phyloP scores from a whole-genome alignment of 2,113 vertebrate genomes.

The Elephas maximus region DNA sequence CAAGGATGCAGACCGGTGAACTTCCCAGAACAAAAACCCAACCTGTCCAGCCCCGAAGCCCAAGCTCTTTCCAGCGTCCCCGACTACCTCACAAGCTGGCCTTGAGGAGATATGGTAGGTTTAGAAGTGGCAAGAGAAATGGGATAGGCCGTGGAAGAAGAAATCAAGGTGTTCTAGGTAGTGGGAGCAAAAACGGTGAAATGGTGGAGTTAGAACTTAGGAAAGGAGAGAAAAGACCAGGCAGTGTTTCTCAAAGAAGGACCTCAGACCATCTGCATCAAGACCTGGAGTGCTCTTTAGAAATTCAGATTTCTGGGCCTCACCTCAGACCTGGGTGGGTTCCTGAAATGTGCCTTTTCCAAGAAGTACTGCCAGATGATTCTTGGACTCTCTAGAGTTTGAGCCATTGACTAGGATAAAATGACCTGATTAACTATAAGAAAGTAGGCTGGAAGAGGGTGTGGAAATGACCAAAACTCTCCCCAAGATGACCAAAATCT shows the following conservation, averaged over 20 bases:
- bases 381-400: not conserved
- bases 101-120: fast-evolving
- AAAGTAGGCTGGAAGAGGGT: fast-evolving
- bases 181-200: not conserved
- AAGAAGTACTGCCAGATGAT: not conserved
- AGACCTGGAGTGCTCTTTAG: not conserved
- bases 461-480: not conserved
- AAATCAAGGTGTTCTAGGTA: not conserved
- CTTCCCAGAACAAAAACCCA: not conserved
- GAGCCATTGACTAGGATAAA: not conserved
- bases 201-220: not conserved
- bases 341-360: not conserved
- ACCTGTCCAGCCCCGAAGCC: no score
- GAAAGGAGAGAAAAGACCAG: not conserved
- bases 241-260: not conserved
- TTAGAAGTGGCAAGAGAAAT: not conserved
- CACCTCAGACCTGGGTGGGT: not conserved
- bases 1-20: not conserved
- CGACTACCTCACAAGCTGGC: no score
- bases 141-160: not conserved
- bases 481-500: not conserved
- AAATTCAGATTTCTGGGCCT: not conserved
- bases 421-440: no score
- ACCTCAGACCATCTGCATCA: not conserved
- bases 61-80: fast-evolving